Evolutionary conservation across 2,888 invertebrate species (phyloP), one percentile per base, ranked within the genome.

Genomic region (Melanostoma mellinum): DNA sequence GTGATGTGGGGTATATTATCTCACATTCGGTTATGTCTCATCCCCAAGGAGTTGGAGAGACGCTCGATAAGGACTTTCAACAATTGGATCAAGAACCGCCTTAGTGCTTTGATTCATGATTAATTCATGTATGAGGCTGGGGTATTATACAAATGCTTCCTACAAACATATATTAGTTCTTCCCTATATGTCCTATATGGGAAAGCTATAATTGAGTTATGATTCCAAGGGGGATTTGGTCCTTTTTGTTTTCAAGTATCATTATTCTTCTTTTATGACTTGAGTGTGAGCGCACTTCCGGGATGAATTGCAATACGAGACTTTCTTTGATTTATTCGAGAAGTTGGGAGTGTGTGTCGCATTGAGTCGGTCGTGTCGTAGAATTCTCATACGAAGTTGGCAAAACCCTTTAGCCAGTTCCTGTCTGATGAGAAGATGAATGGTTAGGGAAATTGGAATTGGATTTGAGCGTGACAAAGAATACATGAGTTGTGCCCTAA

Each of bases 21-120:
- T 72, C 61, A 52, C 20, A 20, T 67, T 58, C 61, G 65, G 46
- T 1, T 20, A 32, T 38, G 55, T 6, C 30, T 44, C 55, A 36
- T 52, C 9, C 33, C n/a, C 40, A 20, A 53, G 33, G 56, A 52
- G 32, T 44, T 52, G 33, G 38, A 30, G 10, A 10, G 46, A 35
- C 10, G 53, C 30, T 40, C 9, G 46, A 40, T 40, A 50, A 56
- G 76, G 76, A 63, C 38, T 76, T 61, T 61, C 40, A 48, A 60
- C 65, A 78, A 79, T 73, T 72, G 73, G 78, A 79, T 79, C 78
- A 79, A 79, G 78, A 72, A 63, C 65, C 67, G 72, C 65, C 65
- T 77, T 72, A 79, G 78, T 79, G 67, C 60, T 38, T 68, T 36
- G 60, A 56, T 36, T 46, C 30, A 71, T 77, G 77, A 77, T 77